These are phyloP conservation scores for Zaprionus taronus DNA, from an alignment of 1,140 invertebrate species.

Conservation along the genomic window DNA sequence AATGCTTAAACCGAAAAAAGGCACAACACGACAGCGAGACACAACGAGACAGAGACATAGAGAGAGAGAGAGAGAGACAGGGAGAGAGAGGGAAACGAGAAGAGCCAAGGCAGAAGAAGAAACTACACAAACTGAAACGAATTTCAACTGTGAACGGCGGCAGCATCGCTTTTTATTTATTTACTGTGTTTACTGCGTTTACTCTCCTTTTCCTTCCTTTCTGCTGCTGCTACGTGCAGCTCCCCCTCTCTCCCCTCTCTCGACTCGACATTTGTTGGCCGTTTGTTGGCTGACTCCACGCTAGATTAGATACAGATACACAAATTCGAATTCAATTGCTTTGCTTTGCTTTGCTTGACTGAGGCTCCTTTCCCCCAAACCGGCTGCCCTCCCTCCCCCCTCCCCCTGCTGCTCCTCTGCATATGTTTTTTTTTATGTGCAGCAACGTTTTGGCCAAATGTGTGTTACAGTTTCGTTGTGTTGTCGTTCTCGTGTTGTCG, in stretches of 20 bases:
- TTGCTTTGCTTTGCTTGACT: constrained; percentile 37
- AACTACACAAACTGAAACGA: constrained; percentile 37
- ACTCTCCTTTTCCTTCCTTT: constrained; percentile 67
- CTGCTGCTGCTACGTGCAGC: constrained; percentile 62
- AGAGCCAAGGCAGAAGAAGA: constrained; percentile 6
- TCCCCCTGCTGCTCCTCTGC: neutral
- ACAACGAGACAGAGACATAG: neutral
- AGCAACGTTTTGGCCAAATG: constrained; percentile 31
- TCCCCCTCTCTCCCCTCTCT: neutral
- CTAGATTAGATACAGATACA: constrained; percentile 80
- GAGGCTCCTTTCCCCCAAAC: neutral
- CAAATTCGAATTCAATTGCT: constrained; percentile 69
- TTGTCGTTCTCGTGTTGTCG: neutral
- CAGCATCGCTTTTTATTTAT: constrained; percentile 67
- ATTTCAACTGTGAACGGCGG: constrained; percentile 34
- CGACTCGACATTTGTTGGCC: constrained; percentile 52
- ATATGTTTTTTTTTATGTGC: constrained; percentile 20
- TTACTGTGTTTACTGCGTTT: constrained; percentile 70
- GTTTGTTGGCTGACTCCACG: constrained; percentile 55
- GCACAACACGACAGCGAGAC: constrained; percentile 10
- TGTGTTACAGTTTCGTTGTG: constrained; percentile 29
- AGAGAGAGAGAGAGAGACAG: neutral
- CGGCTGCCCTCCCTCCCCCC: neutral
- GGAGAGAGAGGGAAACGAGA: neutral
- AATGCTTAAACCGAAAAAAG: constrained; percentile 52